A percentile compares a stretch with the other conserved stretches of the same genome.
Evolutionary conservation across 1,140 invertebrate species (phyloP).

Genomic region (Drusus annulatus): DNA sequence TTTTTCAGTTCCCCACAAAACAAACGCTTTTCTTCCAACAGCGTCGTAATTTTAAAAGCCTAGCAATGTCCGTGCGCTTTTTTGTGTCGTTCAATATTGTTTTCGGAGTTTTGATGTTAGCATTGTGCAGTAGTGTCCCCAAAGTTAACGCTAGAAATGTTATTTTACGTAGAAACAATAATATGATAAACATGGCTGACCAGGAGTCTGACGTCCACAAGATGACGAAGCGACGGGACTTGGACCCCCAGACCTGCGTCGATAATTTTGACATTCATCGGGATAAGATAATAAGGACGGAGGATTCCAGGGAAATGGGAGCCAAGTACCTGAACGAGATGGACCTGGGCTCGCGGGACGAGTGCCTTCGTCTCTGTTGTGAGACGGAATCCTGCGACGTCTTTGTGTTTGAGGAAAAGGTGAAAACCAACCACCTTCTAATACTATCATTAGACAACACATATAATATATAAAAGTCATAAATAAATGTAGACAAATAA

Average conservation of each 20-base stretch:
- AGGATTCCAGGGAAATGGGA: slow-evolving; percentile 89
- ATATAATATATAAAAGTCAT: too few relatives aligned
- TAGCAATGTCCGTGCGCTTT: slow-evolving; percentile 10
- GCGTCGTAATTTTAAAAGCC: slow-evolving; percentile 14
- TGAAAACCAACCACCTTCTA: slow-evolving; percentile 62
- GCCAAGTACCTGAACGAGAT: slow-evolving; percentile 91
- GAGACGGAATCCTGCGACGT: slow-evolving; percentile 90
- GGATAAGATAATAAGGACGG: slow-evolving; percentile 92
- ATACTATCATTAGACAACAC: background rate
- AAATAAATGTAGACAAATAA: too few relatives aligned
- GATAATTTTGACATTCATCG: slow-evolving; percentile 88
- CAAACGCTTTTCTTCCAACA: background rate
- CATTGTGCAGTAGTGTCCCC: slow-evolving; percentile 2
- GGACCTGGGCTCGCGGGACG: slow-evolving; percentile 83
- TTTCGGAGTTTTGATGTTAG: slow-evolving; percentile 47
- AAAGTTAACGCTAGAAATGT: slow-evolving; percentile 38
- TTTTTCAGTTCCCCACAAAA: slow-evolving; percentile 1
- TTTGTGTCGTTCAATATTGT: slow-evolving; percentile 15
- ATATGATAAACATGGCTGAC: slow-evolving; percentile 46
- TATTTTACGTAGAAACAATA: slow-evolving; percentile 43
- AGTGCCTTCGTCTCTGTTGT: slow-evolving; percentile 90
- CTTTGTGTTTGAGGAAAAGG: slow-evolving; percentile 94
- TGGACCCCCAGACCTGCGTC: slow-evolving; percentile 68
- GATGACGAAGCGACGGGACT: slow-evolving; percentile 61
- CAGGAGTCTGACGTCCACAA: slow-evolving; percentile 34